Conservation (phyloP, 2,797 vertebrate genomes). For the Betta splendens region DNA sequence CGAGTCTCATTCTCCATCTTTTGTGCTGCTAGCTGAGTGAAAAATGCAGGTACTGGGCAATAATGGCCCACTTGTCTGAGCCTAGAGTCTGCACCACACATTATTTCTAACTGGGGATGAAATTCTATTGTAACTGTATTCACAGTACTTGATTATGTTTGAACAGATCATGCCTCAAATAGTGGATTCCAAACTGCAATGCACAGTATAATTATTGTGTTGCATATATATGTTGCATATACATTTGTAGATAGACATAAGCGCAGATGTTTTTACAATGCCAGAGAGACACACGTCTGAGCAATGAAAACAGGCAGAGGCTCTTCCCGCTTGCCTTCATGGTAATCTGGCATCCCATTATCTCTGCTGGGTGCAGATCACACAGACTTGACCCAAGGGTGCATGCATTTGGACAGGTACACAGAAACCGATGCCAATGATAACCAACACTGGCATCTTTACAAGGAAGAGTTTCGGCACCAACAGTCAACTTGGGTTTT, state of each 20-base stretch:
- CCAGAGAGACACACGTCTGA: neutral
- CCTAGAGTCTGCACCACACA: conserved; percentile 32
- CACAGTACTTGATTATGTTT: conserved; percentile 29
- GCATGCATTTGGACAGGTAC: conserved; percentile 53
- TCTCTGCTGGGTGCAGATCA: conserved; percentile 26
- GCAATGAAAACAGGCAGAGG: conserved; percentile 27
- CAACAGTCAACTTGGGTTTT: conserved; percentile 27
- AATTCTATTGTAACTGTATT: conserved; percentile 15
- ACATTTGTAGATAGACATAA: too few species aligned
- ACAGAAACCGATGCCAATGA: conserved; percentile 25
- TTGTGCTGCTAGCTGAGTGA: conserved; percentile 50
- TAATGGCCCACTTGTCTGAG: conserved; percentile 41
- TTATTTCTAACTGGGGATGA: conserved; percentile 24
- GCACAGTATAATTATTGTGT: conserved; percentile 2
- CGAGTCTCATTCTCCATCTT: conserved; percentile 66
- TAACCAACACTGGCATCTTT: conserved; percentile 33
- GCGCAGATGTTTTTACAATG: conserved; percentile 5
- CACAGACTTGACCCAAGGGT: conserved; percentile 15
- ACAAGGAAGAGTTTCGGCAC: conserved; percentile 13
- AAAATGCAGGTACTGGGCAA: conserved; percentile 42
- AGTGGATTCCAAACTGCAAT: neutral
- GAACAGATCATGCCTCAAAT: neutral
- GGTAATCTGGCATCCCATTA: conserved; percentile 36
- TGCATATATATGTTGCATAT: too few species aligned
- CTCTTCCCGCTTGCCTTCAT: conserved; percentile 39